Evolutionary conservation across 2,888 invertebrate species (phyloP), one percentile per base, ranked within the genome.

Genomic region (Miltochrista miniata): DNA sequence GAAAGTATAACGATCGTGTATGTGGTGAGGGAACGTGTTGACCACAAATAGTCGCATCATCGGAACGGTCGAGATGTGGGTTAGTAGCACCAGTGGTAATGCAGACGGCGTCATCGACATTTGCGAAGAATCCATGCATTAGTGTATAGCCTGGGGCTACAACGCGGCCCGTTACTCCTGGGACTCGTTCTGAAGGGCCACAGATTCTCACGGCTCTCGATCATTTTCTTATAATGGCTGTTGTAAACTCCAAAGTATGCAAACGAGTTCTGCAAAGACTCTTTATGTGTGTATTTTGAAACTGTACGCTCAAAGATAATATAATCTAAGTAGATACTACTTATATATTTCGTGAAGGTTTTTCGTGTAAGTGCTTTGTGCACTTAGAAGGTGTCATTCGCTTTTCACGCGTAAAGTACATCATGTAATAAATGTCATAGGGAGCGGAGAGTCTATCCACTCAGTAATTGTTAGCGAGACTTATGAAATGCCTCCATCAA

Each of bases 1-100:
- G 87, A 90, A 90, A 90, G 90, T 90, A 85, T 86, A 86, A 85
- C 86, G 82, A 86, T 83, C 81, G 82, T 86, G 80, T 86, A 86
- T 81, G 65, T 61, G 61, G 63, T 50, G 58, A 62, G 82, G 80
- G 79, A 84, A 79, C 81, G 78, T 76, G 77, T 75, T 83, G 85
- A 82, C 83, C 85, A 81, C 83, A 81, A 83, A 79, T 81, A 83
- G 84, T 80, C 83, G 80, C 83, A 87, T 87, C 87, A 84, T 82
- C 77, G 81, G 77, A 70, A 68, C 65, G 70, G 61, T 62, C 67
- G 79, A 83, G 85, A 90, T 89, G 90, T 90, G 77, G 91, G 91
- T 91, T 85, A 90, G 90, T 90, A 67, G 90, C 79, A 85, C 83
- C 78, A 72, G 72, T 72, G 77, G 73, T 74, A 69, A 74, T 68